Evolutionary conservation across 2,113 vertebrate genomes (phyloP).

Genomic region (Tenebrosternarchus preto): DNA sequence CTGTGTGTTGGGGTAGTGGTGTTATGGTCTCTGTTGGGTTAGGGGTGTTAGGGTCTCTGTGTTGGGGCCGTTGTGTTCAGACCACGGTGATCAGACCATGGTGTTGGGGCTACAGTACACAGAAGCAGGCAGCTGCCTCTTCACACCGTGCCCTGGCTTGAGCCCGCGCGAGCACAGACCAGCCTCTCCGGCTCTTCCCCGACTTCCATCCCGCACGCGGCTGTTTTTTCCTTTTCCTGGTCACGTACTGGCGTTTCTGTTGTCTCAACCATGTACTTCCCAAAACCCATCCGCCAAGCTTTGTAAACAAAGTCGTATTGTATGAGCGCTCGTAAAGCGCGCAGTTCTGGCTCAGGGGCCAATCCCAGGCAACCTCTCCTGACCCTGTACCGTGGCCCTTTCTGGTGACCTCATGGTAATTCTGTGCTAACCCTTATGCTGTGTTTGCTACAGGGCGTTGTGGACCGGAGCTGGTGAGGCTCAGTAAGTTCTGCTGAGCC

Average conservation of each 20-base stretch:
- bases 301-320: constrained; percentile 24
- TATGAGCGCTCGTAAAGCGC: not conserved
- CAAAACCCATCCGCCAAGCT: not conserved
- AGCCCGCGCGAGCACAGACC: not conserved
- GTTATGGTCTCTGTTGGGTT: too few relatives aligned
- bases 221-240: constrained; percentile 45
- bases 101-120: too few relatives aligned
- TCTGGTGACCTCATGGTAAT: not conserved
- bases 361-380: not conserved
- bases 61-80: too few relatives aligned
- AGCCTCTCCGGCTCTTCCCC: constrained; percentile 19
- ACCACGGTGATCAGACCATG: too few relatives aligned
- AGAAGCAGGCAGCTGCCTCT: not conserved
- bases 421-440: not conserved
- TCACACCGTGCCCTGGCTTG: not conserved
- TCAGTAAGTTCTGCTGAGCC: constrained; percentile 33
- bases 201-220: not conserved
- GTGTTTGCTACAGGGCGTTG: not conserved
- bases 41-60: too few relatives aligned
- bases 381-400: not conserved
- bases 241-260: constrained; percentile 35
- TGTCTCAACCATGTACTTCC: constrained; percentile 37
- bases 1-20: too few relatives aligned
- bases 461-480: not conserved
- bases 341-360: not conserved